Percentiles rank a stretch among this genome's conserved stretches.
Conservation (phyloP, 37 sponge, comb jelly and placozoan genomes). For the Crambe crambe region DNA sequence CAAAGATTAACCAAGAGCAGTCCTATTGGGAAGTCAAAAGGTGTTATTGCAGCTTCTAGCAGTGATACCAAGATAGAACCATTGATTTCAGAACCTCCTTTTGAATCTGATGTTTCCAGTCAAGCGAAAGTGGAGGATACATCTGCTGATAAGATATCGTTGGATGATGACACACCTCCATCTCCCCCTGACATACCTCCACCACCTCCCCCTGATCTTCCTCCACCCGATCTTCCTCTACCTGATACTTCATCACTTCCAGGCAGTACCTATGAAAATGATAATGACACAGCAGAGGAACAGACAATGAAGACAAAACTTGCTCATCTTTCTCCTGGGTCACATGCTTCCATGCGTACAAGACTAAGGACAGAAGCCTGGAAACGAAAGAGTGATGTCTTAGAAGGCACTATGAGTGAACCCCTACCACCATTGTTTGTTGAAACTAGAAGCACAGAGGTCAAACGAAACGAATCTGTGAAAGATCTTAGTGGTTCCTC, state of each 20-base stretch:
- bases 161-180: background rate
- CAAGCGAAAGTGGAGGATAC: background rate
- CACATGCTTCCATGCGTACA: background rate
- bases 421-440: conserved; percentile 11
- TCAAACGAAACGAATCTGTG: background rate
- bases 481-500: background rate
- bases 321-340: background rate
- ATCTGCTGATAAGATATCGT: no score
- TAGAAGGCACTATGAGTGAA: background rate
- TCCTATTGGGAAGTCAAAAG: background rate
- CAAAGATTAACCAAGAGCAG: background rate
- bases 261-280: background rate
- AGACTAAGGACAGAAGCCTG: background rate
- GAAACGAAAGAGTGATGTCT: background rate
- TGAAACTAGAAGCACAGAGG: background rate
- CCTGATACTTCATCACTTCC: background rate
- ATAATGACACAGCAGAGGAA: background rate
- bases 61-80: background rate
- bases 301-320: background rate
- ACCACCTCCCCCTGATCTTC: background rate
- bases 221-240: background rate
- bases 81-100: no score
- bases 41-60: background rate
- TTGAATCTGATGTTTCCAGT: no score
- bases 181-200: conserved; percentile 1